These are phyloP conservation scores for Pachyseris speciosa DNA, from an alignment of 64 coral and sea anemone species.

Conservation along the genomic window DNA sequence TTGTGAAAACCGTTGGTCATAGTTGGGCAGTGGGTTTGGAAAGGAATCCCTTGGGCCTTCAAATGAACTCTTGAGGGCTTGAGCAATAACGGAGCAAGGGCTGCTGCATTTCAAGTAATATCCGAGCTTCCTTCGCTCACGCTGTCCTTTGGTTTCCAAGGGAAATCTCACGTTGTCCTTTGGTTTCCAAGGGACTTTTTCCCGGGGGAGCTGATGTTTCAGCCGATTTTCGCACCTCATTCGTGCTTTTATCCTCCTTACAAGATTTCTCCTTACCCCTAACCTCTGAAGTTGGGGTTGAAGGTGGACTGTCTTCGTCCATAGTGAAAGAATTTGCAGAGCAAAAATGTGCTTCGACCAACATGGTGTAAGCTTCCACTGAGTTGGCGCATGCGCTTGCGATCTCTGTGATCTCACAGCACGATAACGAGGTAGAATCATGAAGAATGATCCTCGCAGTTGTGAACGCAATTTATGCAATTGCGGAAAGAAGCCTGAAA, in stretches of 20 bases:
- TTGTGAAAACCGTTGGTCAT: too few relatives aligned
- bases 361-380: conserved; percentile 46
- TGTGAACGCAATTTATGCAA: too few relatives aligned
- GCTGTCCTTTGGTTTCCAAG: background rate
- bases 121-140: background rate
- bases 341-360: conserved; percentile 17
- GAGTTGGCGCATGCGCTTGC: conserved; percentile 63
- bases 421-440: conserved; percentile 56
- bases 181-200: background rate
- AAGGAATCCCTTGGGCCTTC: conserved; percentile 36
- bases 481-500: too few relatives aligned
- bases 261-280: background rate
- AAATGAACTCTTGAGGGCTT: conserved; percentile 29
- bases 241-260: background rate
- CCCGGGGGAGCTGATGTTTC: background rate
- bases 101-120: background rate
- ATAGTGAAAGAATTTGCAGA: background rate
- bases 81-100: background rate
- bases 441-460: too few relatives aligned
- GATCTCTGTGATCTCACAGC: conserved; percentile 50
- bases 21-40: too few relatives aligned
- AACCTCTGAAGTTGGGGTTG: background rate
- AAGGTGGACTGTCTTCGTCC: background rate
- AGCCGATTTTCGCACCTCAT: background rate
- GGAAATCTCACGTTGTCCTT: background rate